Conservation (phyloP, 2,113 vertebrate species). For the Rhizomys pruinosus region DNA sequence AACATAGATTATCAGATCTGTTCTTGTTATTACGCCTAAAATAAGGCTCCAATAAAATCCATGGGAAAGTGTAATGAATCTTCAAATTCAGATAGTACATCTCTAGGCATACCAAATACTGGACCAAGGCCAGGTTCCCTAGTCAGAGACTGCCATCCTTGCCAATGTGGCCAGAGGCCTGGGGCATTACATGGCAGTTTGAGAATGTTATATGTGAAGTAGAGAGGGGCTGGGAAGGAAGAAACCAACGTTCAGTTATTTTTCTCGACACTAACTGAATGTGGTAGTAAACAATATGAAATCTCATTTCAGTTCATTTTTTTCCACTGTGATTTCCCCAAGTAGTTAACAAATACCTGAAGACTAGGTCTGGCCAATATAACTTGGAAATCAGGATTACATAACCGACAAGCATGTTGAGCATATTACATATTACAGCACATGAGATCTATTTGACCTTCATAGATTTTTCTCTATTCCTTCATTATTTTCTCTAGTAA, state of each 20-base stretch:
- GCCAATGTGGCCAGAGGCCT: not conserved
- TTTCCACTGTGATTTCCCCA: not conserved
- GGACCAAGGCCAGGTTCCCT: not conserved
- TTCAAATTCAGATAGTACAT: not conserved
- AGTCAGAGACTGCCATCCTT: not conserved
- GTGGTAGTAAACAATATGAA: not conserved
- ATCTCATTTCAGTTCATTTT: conserved; percentile 6
- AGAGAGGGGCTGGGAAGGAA: not conserved
- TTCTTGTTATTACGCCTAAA: not conserved
- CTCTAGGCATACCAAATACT: not conserved
- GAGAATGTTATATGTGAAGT: not conserved
- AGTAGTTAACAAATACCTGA: not conserved
- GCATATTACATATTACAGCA: not conserved
- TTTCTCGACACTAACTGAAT: not conserved
- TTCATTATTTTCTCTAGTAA: not conserved
- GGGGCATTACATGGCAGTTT: not conserved
- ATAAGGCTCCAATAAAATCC: not conserved
- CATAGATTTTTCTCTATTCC: not conserved
- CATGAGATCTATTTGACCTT: conserved; percentile 18
- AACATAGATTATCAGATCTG: not conserved
- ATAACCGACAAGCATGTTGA: not conserved
- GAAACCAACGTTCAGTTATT: not conserved
- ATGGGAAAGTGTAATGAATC: not conserved
- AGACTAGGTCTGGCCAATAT: not conserved
- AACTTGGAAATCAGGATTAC: not conserved